phyloP scores from a whole-genome alignment of 2,797 vertebrate species.

The Fringilla coelebs region DNA sequence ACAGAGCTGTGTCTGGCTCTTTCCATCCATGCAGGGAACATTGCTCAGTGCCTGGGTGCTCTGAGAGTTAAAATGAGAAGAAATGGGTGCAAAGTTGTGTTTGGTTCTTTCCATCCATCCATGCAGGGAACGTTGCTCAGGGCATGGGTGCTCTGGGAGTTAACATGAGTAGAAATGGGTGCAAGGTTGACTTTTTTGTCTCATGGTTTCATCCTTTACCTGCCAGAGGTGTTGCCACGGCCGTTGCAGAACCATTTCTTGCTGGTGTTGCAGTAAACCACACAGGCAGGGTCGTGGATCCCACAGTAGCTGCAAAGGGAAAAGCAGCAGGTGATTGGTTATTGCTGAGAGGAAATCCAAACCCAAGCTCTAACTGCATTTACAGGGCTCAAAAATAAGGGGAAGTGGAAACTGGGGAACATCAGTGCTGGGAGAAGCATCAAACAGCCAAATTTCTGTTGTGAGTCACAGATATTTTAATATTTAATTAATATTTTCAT shows the following conservation, averaged over 20 bases:
- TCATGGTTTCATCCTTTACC: conserved; percentile 68
- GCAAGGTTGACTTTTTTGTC: rapidly evolving
- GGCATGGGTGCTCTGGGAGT: no score
- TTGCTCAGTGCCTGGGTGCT: no score
- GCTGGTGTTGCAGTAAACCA: conserved; percentile 99
- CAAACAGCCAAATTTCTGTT: not conserved
- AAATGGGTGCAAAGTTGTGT: no score
- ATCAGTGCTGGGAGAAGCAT: rapidly evolving
- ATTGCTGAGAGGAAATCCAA: not conserved
- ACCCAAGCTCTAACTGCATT: not conserved
- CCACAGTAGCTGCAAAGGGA: conserved; percentile 88
- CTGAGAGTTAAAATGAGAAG: no score
- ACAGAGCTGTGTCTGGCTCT: no score
- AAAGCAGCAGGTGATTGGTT: not conserved
- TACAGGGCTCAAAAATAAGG: rapidly evolving
- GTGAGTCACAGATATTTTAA: not conserved
- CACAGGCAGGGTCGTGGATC: conserved; percentile 98
- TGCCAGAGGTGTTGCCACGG: conserved; percentile 97
- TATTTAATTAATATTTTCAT: not conserved
- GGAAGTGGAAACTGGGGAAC: not conserved
- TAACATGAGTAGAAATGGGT: not conserved
- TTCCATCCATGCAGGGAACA: no score
- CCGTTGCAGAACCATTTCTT: conserved; percentile 99
- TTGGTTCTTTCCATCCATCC: no score
- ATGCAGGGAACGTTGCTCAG: no score